These are phyloP conservation scores for Willisornis vidua DNA, from an alignment of 2,113 vertebrate genomes.

Conservation along the genomic window DNA sequence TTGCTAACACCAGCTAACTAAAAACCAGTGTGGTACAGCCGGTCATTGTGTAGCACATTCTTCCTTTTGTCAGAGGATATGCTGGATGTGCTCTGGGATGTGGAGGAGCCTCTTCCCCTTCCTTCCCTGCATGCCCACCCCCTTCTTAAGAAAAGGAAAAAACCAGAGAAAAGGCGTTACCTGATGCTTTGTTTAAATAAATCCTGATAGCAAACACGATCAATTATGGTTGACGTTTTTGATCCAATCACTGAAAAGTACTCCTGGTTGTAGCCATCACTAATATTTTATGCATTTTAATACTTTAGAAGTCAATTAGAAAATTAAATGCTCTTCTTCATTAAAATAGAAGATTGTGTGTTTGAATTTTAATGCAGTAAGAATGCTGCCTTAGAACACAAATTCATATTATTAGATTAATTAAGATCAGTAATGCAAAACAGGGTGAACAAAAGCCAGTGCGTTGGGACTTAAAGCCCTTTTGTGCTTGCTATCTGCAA, in stretches of 20 bases:
- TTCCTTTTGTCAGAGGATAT: slow-evolving; percentile 44
- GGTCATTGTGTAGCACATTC: background rate
- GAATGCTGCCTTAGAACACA: slow-evolving; percentile 19
- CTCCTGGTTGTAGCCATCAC: background rate
- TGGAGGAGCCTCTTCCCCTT: background rate
- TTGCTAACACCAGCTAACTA: background rate
- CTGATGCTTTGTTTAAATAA: background rate
- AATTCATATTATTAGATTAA: slow-evolving; percentile 40
- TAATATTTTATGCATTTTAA: slow-evolving; percentile 22
- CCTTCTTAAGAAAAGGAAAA: background rate
- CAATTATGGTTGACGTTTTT: background rate
- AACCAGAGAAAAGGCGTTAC: rapidly evolving
- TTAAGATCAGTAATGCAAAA: slow-evolving; percentile 47
- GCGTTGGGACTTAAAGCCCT: background rate
- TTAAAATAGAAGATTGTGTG: slow-evolving; percentile 26
- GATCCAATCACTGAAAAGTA: background rate
- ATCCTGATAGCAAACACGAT: background rate
- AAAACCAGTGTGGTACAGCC: background rate
- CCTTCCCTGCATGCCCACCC: background rate
- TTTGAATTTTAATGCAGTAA: slow-evolving; percentile 51
- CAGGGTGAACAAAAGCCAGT: slow-evolving; percentile 7
- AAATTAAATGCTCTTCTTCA: slow-evolving; percentile 41
- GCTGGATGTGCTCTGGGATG: background rate
- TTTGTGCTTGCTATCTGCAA: slow-evolving; percentile 1
- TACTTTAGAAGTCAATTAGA: slow-evolving; percentile 38